Base-by-base conservation (phyloP, 2,113 vertebrate genomes). In the Gymnocephalus cernua region DNA sequence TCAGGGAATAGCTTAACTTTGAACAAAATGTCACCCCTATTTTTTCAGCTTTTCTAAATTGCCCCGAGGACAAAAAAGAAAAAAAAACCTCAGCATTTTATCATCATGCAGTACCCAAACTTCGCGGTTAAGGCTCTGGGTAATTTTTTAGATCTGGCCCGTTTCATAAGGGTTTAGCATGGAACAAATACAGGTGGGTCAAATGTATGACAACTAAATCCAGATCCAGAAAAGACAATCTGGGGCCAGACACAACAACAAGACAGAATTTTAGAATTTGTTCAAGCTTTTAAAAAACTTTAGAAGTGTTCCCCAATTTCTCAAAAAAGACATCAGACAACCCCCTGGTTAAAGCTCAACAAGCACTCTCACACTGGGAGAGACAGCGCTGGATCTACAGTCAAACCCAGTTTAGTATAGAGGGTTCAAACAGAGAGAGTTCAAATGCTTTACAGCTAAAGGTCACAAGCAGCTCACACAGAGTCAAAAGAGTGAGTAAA, bases 381-480 rank as follows among this genome's bases (percentile, higher is more conserved):
- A 67, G 53, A 54, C n/a, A 45, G 48, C 58, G 12, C 4, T 3
- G 6, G 32, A 73, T 35, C 62, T 19, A 38, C 67, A 76, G 79
- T 47, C 13, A 32, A 80, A 27, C 64, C 25, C 13, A 47, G 11
- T 76, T 86, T 54, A 72, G 47, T 68, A 50, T 69, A 29, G n/a
- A 74, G 50, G 45, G 82, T 66, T 86, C 79, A 86, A 83, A 77
- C 11, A 14, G 29, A 79, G 50, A 38, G 53, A 58, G 86, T 88
- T 89, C 80, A 85, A 87, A 87, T 64, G 69, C 68, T 57, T 78
- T 58, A 61, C 56, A 76, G 82, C 71, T 71, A 91, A 93, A 93
- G 86, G 86, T 86, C 87, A 87, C 58, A 18, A 57, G 61, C 88
- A 70, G 63, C 90, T 91, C 65, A 61, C 69, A 11, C 77, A 86